These are phyloP conservation scores for Notospermus geniculatus DNA, from an alignment of 1,140 invertebrate species.

Conservation along the genomic window DNA sequence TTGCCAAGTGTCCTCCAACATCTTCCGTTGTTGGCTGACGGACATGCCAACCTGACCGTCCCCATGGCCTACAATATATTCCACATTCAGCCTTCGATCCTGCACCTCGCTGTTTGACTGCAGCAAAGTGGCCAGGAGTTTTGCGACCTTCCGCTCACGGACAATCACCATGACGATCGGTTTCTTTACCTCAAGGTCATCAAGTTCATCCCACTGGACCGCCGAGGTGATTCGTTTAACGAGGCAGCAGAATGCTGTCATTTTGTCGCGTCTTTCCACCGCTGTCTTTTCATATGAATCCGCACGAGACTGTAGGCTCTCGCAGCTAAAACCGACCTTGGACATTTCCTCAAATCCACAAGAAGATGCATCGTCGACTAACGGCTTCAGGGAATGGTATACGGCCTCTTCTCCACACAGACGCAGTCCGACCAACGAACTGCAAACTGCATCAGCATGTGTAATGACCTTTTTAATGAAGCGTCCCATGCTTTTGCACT, in stretches of 20 bases:
- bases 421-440: not conserved
- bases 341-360: too few relatives aligned
- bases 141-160: constrained; percentile 34
- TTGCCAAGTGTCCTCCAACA: constrained; percentile 37
- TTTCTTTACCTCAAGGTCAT: constrained; percentile 1
- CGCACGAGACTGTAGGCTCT: too few relatives aligned
- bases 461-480: too few relatives aligned
- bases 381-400: not conserved
- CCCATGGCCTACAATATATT: constrained; percentile 41
- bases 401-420: not conserved
- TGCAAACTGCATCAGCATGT: too few relatives aligned
- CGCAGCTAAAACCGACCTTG: too few relatives aligned
- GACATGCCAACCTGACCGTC: constrained; percentile 36
- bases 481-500: too few relatives aligned
- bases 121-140: constrained; percentile 27
- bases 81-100: constrained; percentile 24
- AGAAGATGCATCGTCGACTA: not conserved
- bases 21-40: constrained; percentile 35
- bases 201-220: not conserved
- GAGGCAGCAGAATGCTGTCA: not conserved
- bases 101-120: constrained; percentile 21
- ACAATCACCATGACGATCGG: constrained; percentile 42
- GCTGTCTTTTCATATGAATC: too few relatives aligned
- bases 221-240: not conserved
- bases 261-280: too few relatives aligned